Evolutionary conservation across 2,888 invertebrate genomes (phyloP), one percentile per base, ranked within the genome.

Genomic region (Acleris sparsana): DNA sequence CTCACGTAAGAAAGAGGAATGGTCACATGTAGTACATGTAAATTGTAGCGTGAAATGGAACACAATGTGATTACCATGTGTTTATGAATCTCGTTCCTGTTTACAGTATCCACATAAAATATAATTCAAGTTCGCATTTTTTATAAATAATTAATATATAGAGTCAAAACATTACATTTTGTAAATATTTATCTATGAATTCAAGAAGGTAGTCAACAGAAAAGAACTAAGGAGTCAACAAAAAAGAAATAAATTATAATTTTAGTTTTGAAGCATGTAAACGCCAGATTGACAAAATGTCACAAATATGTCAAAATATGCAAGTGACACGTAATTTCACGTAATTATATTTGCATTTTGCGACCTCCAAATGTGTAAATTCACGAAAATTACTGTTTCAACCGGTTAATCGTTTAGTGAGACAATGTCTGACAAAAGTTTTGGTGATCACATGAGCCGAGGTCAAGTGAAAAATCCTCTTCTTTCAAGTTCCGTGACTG

Each of bases 401-500:
- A 75, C 80, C 84, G 82, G 81, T 82, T 79, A 82, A 79, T 72
- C 72, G 65, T 70, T 75, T 69, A 70, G 72, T 69, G 69, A 72
- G 69, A 81, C 82, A 72, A 92, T 92, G 92, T 86, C 91, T 72
- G 92, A 92, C 78, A 90, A 86, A 86, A 87, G 89, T 88, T 91
- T 89, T 71, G 89, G 91, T 80, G 91, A 92, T 78, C 82, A 87
- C 69, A 79, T 83, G 63, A 86, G 82, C 74, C 85, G 84, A 82
- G 87, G 85, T 81, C 80, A 87, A 69, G 87, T 92, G 78, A 92
- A 91, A 93, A 96, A 96, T 88, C 95, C 96, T 39, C 92, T 96
- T 75, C 92, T 97, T 70, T 95, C 95, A 74, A 95, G 94, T 62
- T 95, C 96, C 68, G 95, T 96, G 70, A 95, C 94, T 72, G 95